Percentiles rank a stretch among this genome's conserved stretches.
Conservation (phyloP, 1,140 invertebrate species). For the Diploscapter pachys region DNA sequence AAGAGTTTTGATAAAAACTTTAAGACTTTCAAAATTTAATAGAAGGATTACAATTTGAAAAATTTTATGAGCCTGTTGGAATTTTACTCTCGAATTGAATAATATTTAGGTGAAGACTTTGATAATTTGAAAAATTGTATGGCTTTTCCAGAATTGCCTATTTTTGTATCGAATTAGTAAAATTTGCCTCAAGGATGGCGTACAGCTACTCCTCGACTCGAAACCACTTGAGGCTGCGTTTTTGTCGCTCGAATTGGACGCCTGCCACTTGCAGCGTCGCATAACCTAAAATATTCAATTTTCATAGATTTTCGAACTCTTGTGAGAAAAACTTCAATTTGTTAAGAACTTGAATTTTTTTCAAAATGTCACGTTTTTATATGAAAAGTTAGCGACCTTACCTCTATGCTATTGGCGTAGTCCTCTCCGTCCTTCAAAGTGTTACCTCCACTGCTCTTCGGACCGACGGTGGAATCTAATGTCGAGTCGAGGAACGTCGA, state of each 20-base stretch:
- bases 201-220: slow-evolving; percentile 23
- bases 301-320: slow-evolving; percentile 3
- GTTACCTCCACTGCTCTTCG: slow-evolving; percentile 17
- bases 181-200: slow-evolving; percentile 22
- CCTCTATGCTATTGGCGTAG: slow-evolving; percentile 19
- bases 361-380: not conserved
- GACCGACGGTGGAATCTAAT: slow-evolving; percentile 48
- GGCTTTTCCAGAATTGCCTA: not conserved
- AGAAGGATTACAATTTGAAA: slow-evolving; percentile 9
- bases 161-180: not conserved
- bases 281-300: slow-evolving; percentile 7
- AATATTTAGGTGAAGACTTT: not conserved
- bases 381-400: not conserved
- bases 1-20: not conserved
- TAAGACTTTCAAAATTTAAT: not conserved
- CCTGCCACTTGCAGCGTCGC: not conserved
- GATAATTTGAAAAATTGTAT: slow-evolving; percentile 5
- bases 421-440: slow-evolving; percentile 9
- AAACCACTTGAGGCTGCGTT: slow-evolving; percentile 25
- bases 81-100: slow-evolving; percentile 5
- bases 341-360: not conserved
- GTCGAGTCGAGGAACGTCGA: slow-evolving; percentile 48
- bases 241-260: not conserved
- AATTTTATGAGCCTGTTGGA: slow-evolving; percentile 12
- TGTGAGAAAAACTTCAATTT: not conserved